Evolutionary conservation across 2,888 invertebrate genomes (phyloP), one percentile per base, ranked within the genome.

Genomic region (Lordiphosa fenestrarum): DNA sequence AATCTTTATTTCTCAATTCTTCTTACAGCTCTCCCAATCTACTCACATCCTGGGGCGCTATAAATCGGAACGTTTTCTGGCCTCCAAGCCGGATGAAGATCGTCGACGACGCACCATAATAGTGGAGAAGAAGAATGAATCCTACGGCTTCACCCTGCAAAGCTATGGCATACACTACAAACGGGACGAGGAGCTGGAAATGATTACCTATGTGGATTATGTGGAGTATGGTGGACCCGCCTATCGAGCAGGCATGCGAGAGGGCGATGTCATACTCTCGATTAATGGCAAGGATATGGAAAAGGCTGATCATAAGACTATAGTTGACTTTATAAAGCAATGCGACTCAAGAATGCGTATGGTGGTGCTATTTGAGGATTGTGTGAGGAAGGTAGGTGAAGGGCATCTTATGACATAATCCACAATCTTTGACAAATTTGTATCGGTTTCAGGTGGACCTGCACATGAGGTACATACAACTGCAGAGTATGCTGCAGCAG

Each of bases 121-220:
- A 62, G 94, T 96, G 4, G 96, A 97, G 89, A 95, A 96, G 90
- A 95, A 94, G 87, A 95, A 95, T 88, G 95, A 95, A 41, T 95
- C 95, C 30, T 98, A 96, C 88, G 98, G 98, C 10, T 98, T 98
- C 90, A 98, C 98, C 0, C 91, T 98, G 37, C 98, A 98, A 92
- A 98, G 98, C 82, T 98, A 98, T 88, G 98, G 98, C 35, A 98
- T 98, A 63, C 97, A 98, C 88, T 97, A 98, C 89, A 96, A 96
- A 88, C 94, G 95, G 90, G 97, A 96, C 82, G 95, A 96, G 87
- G 97, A 97, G 88, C 95, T 98, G 60, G 98, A 99, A 90, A 95
- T 98, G 91, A 96, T 98, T 58, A 98, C 98, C 0, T 99, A 98
- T 88, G 98, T 98, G 42, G 98, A 99, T 87, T 97, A 97, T 88